Percentiles rank a stretch among this genome's conserved stretches.
These are phyloP conservation scores for Abramis brama DNA, from an alignment of 2,113 vertebrate species.

Conservation along the genomic window DNA sequence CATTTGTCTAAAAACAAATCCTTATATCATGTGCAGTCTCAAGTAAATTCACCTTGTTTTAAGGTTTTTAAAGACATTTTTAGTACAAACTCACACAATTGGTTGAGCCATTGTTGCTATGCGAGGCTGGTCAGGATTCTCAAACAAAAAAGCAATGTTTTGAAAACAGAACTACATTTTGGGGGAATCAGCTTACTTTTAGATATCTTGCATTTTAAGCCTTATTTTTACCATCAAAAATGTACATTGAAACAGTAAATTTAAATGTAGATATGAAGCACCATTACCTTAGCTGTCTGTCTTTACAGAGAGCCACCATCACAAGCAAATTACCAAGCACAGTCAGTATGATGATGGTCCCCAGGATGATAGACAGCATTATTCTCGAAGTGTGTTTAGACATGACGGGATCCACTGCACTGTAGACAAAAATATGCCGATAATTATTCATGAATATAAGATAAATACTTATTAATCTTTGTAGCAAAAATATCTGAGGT, in stretches of 20 bases:
- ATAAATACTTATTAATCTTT: background rate
- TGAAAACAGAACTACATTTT: background rate
- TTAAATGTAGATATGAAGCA: background rate
- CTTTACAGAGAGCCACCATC: conserved; percentile 82
- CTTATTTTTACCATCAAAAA: background rate
- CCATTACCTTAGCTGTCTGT: conserved; percentile 78
- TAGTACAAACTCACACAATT: background rate
- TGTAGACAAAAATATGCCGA: conserved; percentile 46
- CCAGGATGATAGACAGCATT: conserved; percentile 73
- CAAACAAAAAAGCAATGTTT: background rate
- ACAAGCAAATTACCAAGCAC: conserved; percentile 81
- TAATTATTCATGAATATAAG: background rate
- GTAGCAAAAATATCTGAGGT: background rate
- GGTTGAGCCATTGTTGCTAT: background rate
- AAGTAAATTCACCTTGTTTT: no score
- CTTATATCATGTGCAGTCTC: no score
- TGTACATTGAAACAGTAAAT: background rate
- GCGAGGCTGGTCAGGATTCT: background rate
- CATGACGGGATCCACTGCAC: conserved; percentile 70
- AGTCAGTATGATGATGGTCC: conserved; percentile 78
- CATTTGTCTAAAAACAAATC: no score
- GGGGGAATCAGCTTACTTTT: background rate
- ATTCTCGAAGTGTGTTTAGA: conserved; percentile 66
- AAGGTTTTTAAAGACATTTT: no score
- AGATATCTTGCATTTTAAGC: background rate